Percentiles rank a stretch among this genome's conserved stretches.
Conservation (phyloP, 2,888 invertebrate species). For the Ophion costatus region DNA sequence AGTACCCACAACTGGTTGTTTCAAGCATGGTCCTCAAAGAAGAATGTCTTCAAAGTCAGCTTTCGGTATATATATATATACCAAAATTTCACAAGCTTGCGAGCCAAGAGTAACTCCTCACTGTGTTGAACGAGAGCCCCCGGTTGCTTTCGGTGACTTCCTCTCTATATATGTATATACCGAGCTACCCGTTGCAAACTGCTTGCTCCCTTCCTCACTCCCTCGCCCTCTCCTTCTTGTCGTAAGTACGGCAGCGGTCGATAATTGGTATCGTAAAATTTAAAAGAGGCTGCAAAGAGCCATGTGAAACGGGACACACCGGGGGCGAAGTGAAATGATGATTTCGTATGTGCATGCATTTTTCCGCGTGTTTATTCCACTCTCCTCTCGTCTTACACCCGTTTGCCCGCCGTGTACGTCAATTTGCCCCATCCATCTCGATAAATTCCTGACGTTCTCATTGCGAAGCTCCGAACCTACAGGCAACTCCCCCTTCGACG, state of each 20-base stretch:
- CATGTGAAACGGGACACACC: conserved; percentile 71
- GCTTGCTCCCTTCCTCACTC: conserved; percentile 46
- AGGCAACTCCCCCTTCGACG: conserved; percentile 50
- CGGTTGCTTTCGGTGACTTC: conserved; percentile 56
- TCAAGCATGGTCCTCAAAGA: too few relatives aligned
- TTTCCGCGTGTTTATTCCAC: conserved; percentile 20
- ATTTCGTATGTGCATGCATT: conserved; percentile 63
- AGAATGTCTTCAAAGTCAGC: too few relatives aligned
- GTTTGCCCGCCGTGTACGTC: background rate
- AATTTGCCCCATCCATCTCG: conserved; percentile 49
- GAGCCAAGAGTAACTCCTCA: conserved; percentile 55
- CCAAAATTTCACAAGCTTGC: conserved; percentile 49
- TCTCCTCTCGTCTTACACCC: conserved; percentile 14
- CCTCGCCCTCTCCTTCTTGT: conserved; percentile 38
- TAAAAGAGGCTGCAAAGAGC: conserved; percentile 70
- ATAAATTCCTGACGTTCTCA: conserved; percentile 61
- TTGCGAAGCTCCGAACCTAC: background rate
- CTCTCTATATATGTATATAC: conserved; percentile 26
- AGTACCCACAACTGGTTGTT: too few relatives aligned
- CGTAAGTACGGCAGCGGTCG: conserved; percentile 70
- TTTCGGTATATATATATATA: too few relatives aligned
- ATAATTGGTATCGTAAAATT: conserved; percentile 73
- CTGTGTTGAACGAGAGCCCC: conserved; percentile 53
- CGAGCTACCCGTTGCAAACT: too few relatives aligned
- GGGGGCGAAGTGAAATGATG: conserved; percentile 66